Conservation (phyloP, 2,888 invertebrate species). For the Clostera curtula region DNA sequence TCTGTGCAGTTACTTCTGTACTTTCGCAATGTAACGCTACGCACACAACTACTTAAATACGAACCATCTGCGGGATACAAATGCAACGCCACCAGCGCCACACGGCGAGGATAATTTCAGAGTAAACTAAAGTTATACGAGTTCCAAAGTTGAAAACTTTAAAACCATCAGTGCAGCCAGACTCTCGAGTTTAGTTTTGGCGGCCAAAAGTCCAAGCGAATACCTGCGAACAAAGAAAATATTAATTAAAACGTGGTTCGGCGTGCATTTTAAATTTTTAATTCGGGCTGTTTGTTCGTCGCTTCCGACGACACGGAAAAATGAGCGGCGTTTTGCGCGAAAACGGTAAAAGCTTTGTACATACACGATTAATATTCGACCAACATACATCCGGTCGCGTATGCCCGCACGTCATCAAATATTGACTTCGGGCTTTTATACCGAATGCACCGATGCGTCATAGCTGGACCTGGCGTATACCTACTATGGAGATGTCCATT, state of each 20-base stretch:
- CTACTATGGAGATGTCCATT: no score
- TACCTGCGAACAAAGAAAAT: slow-evolving; percentile 23
- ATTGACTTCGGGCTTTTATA: slow-evolving; percentile 38
- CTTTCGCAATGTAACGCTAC: slow-evolving; percentile 13
- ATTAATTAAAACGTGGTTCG: slow-evolving; percentile 10
- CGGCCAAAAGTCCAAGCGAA: not conserved
- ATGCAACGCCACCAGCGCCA: slow-evolving; percentile 26
- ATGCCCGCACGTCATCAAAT: slow-evolving; percentile 29
- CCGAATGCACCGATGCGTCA: slow-evolving; percentile 26
- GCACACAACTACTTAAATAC: slow-evolving; percentile 15
- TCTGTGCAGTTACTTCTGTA: slow-evolving; percentile 24
- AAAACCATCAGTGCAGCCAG: no score
- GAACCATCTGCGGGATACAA: slow-evolving; percentile 25
- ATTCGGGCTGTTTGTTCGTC: slow-evolving; percentile 3
- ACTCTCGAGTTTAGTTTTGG: no score
- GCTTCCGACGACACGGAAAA: slow-evolving; percentile 14
- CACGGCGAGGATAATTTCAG: slow-evolving; percentile 11
- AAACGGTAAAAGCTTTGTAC: slow-evolving; percentile 19
- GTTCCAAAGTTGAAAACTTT: no score
- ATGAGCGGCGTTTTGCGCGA: slow-evolving; percentile 13
- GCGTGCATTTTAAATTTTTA: slow-evolving; percentile 3
- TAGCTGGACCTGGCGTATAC: slow-evolving; percentile 13
- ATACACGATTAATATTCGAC: slow-evolving; percentile 46
- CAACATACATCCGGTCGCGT: slow-evolving; percentile 29
- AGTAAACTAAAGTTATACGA: slow-evolving; percentile 32